Base-by-base conservation (phyloP, 2,888 invertebrate genomes). In the Cetonia aurata region DNA sequence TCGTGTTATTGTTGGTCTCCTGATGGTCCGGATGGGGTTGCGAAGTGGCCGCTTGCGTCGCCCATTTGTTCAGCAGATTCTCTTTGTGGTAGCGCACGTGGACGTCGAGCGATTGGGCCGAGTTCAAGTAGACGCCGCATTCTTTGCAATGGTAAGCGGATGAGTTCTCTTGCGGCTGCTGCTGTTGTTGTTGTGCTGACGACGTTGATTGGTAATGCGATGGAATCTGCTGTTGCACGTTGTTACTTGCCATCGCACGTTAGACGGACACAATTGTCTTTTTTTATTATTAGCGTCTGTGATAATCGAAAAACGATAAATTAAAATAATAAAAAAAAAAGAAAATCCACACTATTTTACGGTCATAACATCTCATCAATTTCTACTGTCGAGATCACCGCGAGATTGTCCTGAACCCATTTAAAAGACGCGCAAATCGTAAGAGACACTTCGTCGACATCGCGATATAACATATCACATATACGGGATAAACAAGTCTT, bases 1-100 rank as follows among this genome's bases (percentile, higher is more conserved):
- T 86, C 78, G 86, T 87, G 85, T 91, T 91, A 84, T 92, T 92
- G 80, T 91, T 92, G 74, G 90, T 89, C 75, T 89, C 88, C 79
- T 89, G 89, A 82, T 37, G 89, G 82, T 37, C 37, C 37, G 37
- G 1, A 10, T 37, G 37, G 37, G 37, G 37, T 37, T 37, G 37
- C 52, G 77, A 74, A 2, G 80, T 88, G 60, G 82, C 82, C 41
- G 85, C 82, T 77, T 87, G 90, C 56, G 87, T 88, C 65, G 89
- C 90, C 93, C 93, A 93, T 85, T 91, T 92, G 75, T 88, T 90
- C 80, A 92, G 86, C 77, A 93, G 86, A 81, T 92, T 92, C 80
- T 93, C 92, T 83, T 93, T 92, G 80, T 93, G 92, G 83, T 93
- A 94, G 80, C 91, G 91, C 79, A 93, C 86, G 85, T 94, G 94